Evolutionary conservation across 53 echinoderm and acorn worm species (phyloP).

Genomic region (Echinometra lucunter): DNA sequence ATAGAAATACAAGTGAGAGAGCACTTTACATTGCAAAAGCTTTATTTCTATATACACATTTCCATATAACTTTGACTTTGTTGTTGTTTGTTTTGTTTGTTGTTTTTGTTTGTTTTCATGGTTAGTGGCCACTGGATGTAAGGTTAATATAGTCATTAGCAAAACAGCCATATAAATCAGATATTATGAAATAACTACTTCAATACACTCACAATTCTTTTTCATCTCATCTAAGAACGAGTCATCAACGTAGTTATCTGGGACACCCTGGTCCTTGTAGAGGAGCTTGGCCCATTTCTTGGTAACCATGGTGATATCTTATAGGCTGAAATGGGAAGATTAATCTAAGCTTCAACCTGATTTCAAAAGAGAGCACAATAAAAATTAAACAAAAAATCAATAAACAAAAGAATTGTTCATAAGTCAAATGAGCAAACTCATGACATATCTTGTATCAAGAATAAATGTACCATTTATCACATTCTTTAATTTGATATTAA

Average conservation of each 20-base stretch:
- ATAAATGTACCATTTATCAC: too few species aligned
- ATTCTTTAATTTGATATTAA: too few species aligned
- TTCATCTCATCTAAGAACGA: constrained; percentile 89
- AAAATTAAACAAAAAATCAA: neutral
- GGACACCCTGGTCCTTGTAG: constrained; percentile 90
- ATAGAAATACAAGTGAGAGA: neutral
- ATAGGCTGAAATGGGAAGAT: neutral
- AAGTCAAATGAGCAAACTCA: too few species aligned
- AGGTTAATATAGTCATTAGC: neutral
- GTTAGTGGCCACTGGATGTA: too few species aligned
- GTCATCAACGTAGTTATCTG: constrained; percentile 96
- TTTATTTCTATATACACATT: too few species aligned
- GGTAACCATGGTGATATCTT: neutral
- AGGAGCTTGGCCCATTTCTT: constrained; percentile 88
- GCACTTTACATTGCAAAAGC: neutral
- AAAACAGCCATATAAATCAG: neutral
- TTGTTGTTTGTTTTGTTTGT: too few species aligned
- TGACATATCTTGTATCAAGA: too few species aligned
- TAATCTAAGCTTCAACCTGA: neutral
- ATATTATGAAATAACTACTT: neutral
- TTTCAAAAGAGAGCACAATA: too few species aligned
- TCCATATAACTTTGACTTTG: neutral
- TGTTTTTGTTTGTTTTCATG: too few species aligned
- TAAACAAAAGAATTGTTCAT: neutral
- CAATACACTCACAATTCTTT: constrained; percentile 79